These are phyloP conservation scores for Pemphigus obesinymphae DNA, from an alignment of 1,140 invertebrate species.

Conservation along the genomic window DNA sequence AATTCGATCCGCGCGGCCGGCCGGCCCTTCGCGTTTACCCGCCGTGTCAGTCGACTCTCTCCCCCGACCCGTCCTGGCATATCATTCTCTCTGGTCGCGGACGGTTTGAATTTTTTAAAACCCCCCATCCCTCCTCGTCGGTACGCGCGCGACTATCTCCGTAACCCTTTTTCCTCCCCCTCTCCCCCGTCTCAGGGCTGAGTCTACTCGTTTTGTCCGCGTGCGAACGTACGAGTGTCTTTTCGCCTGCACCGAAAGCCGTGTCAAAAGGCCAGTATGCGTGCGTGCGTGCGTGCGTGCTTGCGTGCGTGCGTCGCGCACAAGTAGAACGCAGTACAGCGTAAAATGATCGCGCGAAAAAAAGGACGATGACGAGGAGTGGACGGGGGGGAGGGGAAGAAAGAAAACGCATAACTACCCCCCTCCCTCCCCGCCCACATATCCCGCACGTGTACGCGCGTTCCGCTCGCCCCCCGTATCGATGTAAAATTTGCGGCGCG, in stretches of 20 bases:
- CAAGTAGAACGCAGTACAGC: no score
- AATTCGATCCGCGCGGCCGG: neutral
- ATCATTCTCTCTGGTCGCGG: no score
- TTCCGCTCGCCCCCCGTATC: neutral
- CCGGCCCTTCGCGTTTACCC: neutral
- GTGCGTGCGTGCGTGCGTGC: no score
- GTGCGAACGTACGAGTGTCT: no score
- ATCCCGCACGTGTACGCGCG: neutral
- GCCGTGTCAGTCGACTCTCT: neutral
- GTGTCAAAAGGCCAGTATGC: no score
- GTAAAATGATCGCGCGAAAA: no score
- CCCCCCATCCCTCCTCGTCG: neutral
- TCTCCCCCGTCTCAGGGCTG: no score
- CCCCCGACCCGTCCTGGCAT: neutral
- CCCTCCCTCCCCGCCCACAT: neutral
- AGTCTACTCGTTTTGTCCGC: no score
- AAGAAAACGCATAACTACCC: neutral
- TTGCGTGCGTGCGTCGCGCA: no score
- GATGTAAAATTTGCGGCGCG: neutral
- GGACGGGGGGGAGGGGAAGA: no score
- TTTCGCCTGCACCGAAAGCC: no score
- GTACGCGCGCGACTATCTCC: neutral
- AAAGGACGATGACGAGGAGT: no score
- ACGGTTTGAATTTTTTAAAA: conserved; percentile 35
- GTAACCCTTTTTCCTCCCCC: neutral